These are phyloP conservation scores for Cephalotes varians DNA, from an alignment of 2,888 invertebrate species.

Conservation along the genomic window DNA sequence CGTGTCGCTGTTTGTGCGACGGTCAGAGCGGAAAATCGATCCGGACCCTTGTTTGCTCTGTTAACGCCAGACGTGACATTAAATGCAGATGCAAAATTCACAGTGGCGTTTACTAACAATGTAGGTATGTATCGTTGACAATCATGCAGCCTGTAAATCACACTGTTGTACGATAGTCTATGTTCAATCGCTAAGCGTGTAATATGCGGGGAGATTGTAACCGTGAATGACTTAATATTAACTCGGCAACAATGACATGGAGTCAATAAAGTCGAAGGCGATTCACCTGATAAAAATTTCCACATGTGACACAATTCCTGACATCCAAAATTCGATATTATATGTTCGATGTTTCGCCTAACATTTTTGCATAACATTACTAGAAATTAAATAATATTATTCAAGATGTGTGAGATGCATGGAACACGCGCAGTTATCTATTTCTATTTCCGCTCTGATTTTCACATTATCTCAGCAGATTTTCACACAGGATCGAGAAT, in stretches of 20 bases:
- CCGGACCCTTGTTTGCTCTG: constrained; percentile 49
- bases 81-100: constrained; percentile 77
- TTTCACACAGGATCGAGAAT: not conserved
- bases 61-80: constrained; percentile 65
- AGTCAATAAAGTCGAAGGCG: not conserved
- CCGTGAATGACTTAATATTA: constrained; percentile 22
- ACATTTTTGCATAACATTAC: not conserved
- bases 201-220: constrained; percentile 26
- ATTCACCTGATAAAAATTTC: not conserved
- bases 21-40: constrained; percentile 45
- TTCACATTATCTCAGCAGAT: not conserved
- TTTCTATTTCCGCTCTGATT: not conserved
- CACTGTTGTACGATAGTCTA: constrained; percentile 16
- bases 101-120: constrained; percentile 59
- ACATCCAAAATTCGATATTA: not conserved
- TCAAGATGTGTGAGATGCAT: not conserved
- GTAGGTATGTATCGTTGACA: constrained; percentile 41
- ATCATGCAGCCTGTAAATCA: constrained; percentile 40
- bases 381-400: not conserved
- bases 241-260: not conserved
- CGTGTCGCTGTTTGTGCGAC: constrained; percentile 39
- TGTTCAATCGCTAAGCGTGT: constrained; percentile 26
- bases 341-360: too few species aligned
- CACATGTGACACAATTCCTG: not conserved
- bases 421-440: not conserved